A percentile compares a stretch with the other conserved stretches of the same genome.
phyloP scores from a whole-genome alignment of 1,140 invertebrate species.

The Battus philenor region DNA sequence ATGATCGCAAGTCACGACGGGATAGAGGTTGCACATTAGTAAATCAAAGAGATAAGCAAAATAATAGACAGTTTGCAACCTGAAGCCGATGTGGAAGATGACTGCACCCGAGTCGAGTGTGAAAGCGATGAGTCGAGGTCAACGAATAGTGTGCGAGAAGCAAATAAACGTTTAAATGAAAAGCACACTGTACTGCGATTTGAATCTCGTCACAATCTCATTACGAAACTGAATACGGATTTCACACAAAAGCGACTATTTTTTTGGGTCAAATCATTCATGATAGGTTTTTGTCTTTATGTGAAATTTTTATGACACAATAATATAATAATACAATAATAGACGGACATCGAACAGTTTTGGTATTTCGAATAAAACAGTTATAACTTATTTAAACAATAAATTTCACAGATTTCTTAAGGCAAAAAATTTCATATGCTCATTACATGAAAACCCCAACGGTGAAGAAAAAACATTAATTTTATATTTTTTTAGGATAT shows the following conservation, averaged over 20 bases:
- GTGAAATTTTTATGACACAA: too few species aligned
- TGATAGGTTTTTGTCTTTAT: too few species aligned
- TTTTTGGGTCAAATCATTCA: conserved; percentile 16
- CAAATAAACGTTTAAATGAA: conserved; percentile 31
- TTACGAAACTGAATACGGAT: conserved; percentile 27
- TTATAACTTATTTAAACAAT: too few species aligned
- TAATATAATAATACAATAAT: too few species aligned
- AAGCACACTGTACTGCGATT: conserved; percentile 26
- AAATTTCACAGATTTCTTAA: too few species aligned
- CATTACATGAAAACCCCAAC: neutral
- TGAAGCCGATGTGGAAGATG: conserved; percentile 25
- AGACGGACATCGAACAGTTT: too few species aligned
- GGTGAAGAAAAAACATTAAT: neutral
- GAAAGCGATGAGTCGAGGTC: conserved; percentile 42
- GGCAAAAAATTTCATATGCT: neutral
- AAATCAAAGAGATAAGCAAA: conserved; percentile 20
- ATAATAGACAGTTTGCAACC: conserved; percentile 21
- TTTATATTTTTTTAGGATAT: neutral
- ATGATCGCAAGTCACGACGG: conserved; percentile 12
- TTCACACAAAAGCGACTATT: conserved; percentile 19
- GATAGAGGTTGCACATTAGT: conserved; percentile 18
- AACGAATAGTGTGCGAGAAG: conserved; percentile 35
- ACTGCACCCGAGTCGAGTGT: conserved; percentile 33
- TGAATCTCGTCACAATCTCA: conserved; percentile 34
- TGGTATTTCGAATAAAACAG: too few species aligned